Percentiles rank a stretch among this genome's conserved stretches.
phyloP scores from a whole-genome alignment of 1,140 invertebrate genomes.

The Drosophila novamexicana region DNA sequence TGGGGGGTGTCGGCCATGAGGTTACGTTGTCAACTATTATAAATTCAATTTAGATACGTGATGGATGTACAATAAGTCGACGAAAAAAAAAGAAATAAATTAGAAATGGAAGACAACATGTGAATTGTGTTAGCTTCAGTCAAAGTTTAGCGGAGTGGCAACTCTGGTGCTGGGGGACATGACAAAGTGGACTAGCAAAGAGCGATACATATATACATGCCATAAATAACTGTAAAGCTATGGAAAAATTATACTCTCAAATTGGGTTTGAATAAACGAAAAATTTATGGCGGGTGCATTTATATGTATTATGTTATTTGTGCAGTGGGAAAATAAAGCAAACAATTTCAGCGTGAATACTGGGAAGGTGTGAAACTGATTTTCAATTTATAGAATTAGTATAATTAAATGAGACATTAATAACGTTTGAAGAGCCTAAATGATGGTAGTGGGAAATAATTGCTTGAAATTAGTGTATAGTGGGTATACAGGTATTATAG shows the following conservation, averaged over 20 bases:
- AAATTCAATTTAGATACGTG: slow-evolving; percentile 74
- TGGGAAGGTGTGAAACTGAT: no score
- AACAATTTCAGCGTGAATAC: no score
- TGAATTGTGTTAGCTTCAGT: slow-evolving; percentile 11
- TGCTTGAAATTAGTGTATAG: no score
- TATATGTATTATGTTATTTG: background rate
- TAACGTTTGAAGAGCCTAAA: no score
- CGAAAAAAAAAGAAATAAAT: slow-evolving; percentile 17
- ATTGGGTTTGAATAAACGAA: background rate
- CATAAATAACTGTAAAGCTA: slow-evolving; percentile 3
- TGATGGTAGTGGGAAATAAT: no score
- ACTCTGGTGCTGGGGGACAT: background rate
- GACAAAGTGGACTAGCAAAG: no score
- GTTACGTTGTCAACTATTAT: slow-evolving; percentile 73
- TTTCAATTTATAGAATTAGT: no score
- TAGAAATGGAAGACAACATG: slow-evolving; percentile 6
- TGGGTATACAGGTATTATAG: no score
- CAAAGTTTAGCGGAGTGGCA: background rate
- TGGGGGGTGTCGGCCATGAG: slow-evolving; percentile 20
- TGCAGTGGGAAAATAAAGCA: no score
- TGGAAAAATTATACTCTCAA: background rate
- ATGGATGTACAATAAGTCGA: slow-evolving; percentile 20
- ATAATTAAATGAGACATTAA: no score
- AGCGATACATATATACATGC: background rate
- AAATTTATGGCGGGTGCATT: background rate